phyloP scores from a whole-genome alignment of 2,113 vertebrate species.

The Uria lomvia region DNA sequence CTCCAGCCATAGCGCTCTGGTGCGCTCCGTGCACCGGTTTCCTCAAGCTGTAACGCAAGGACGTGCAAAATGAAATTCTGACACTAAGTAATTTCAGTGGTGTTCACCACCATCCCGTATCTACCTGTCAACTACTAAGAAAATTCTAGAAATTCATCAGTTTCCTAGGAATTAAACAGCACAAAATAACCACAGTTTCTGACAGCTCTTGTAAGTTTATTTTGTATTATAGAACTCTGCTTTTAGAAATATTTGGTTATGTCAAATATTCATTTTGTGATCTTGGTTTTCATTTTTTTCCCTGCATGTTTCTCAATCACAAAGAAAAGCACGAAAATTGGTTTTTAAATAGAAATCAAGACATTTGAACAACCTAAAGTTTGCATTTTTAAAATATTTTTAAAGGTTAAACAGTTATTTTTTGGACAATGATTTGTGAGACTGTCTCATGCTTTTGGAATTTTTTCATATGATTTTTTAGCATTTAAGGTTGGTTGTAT shows the following conservation, averaged over 20 bases:
- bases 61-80: neutral
- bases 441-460: neutral
- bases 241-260: neutral
- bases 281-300: neutral
- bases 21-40: neutral
- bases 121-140: neutral
- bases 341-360: neutral
- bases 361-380: neutral
- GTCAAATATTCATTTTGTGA: neutral
- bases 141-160: neutral
- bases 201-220: neutral
- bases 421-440: neutral
- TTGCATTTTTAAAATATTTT: neutral
- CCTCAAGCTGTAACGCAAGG: neutral
- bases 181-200: neutral
- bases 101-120: neutral
- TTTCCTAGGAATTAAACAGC: neutral
- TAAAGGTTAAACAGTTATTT: neutral
- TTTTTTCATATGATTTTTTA: neutral
- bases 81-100: neutral
- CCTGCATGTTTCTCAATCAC: neutral
- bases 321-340: neutral
- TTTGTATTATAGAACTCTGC: neutral
- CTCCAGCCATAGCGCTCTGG: neutral
- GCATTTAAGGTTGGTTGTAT: neutral